A percentile compares a stretch with the other conserved stretches of the same genome.
phyloP scores from a whole-genome alignment of 64 coral and sea anemone species.

The Astreopora myriophthalma region DNA sequence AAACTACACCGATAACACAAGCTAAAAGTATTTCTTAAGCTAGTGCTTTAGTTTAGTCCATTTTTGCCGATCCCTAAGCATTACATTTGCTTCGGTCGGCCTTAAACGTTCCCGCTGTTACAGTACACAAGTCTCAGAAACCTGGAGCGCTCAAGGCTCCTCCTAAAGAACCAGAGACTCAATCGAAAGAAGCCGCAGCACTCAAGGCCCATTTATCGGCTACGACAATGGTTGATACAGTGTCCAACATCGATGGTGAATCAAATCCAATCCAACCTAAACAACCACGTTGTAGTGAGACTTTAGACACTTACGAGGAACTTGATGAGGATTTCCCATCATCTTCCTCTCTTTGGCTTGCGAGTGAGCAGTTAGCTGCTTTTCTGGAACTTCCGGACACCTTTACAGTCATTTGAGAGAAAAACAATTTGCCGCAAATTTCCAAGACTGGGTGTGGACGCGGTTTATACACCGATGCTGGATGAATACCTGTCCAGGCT shows the following conservation, averaged over 20 bases:
- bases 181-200: not conserved
- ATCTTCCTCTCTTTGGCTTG: not conserved
- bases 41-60: not conserved
- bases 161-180: not conserved
- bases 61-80: not conserved
- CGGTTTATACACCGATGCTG: conserved; percentile 29
- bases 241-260: not conserved
- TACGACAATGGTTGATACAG: not conserved
- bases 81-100: not conserved
- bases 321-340: not conserved
- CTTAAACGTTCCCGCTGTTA: not conserved
- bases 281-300: not conserved
- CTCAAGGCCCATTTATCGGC: not conserved
- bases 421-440: conserved; percentile 64
- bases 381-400: not conserved
- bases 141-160: not conserved
- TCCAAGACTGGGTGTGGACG: conserved; percentile 34
- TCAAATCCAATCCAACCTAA: not conserved
- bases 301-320: not conserved
- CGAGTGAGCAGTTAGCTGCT: not conserved
- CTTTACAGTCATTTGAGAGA: conserved; percentile 34
- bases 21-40: not conserved
- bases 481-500: conserved; percentile 43
- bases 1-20: not conserved
- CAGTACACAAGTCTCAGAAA: not conserved